phyloP scores from a whole-genome alignment of 2,797 vertebrate genomes.

The Xyrichtys novacula region DNA sequence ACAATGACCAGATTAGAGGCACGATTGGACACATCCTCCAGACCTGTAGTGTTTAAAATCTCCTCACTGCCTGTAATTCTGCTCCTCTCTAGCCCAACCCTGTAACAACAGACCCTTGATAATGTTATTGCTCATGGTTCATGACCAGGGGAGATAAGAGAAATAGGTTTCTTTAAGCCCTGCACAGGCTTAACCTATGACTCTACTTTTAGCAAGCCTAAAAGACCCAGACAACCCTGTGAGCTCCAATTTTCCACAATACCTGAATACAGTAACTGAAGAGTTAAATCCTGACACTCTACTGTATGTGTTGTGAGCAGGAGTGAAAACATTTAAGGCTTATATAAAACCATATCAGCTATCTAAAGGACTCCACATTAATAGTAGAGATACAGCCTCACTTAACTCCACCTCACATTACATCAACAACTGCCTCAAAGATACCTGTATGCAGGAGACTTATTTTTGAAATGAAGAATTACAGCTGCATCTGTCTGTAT shows the following conservation, averaged over 20 bases:
- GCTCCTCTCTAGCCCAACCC: conserved; percentile 68
- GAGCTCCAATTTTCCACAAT: conserved; percentile 67
- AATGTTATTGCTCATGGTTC: conserved; percentile 87
- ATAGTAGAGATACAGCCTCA: conserved; percentile 7
- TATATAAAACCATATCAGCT: conserved; percentile 45
- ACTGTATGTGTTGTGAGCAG: conserved; percentile 32
- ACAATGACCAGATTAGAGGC: conserved; percentile 85
- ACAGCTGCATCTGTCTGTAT: neutral
- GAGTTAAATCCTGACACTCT: conserved; percentile 59
- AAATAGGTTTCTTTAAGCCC: conserved; percentile 87
- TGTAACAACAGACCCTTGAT: conserved; percentile 85
- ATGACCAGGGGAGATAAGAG: conserved; percentile 85
- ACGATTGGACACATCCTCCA: conserved; percentile 78
- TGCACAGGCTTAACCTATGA: conserved; percentile 85
- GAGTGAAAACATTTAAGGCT: conserved; percentile 39
- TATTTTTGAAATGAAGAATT: neutral
- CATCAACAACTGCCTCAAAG: neutral
- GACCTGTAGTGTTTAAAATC: conserved; percentile 78
- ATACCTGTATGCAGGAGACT: neutral
- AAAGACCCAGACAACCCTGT: conserved; percentile 70
- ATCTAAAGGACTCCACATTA: conserved; percentile 19
- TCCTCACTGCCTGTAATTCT: conserved; percentile 81
- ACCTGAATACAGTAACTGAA: conserved; percentile 54
- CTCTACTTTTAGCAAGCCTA: conserved; percentile 81
- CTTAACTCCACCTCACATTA: neutral